Conservation (phyloP, 1,140 invertebrate genomes). For the Heliothis subflexa region DNA sequence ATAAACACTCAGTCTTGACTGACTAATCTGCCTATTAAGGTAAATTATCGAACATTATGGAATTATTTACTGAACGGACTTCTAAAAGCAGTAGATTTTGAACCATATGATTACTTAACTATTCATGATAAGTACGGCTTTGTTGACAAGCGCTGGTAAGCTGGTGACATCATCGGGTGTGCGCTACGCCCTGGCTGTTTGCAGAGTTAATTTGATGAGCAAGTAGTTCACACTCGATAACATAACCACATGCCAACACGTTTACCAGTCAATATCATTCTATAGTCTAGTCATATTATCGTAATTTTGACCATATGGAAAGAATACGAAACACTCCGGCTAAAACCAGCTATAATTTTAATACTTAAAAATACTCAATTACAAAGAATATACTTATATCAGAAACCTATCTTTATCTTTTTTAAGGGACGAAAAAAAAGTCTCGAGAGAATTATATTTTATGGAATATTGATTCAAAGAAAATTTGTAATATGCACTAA, state of each 20-base stretch:
- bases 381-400: no score
- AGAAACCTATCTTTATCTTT: no score
- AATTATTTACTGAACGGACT: no score
- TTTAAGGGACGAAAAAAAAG: no score
- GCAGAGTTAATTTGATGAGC: constrained; percentile 61
- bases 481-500: background rate
- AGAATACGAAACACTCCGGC: no score
- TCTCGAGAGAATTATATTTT: no score
- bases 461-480: no score
- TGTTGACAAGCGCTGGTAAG: constrained; percentile 59
- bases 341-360: no score
- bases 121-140: constrained; percentile 31
- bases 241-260: constrained; percentile 50
- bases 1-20: no score
- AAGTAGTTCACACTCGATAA: constrained; percentile 53
- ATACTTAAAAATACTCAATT: no score
- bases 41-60: no score
- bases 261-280: constrained; percentile 9
- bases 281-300: background rate
- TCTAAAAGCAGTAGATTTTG: background rate
- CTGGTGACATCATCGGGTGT: constrained; percentile 66
- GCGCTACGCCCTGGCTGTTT: constrained; percentile 55
- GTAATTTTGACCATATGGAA: background rate
- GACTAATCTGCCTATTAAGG: no score
- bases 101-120: constrained; percentile 17